Percentiles rank a stretch among this genome's conserved stretches.
phyloP scores from a whole-genome alignment of 2,113 vertebrate species.

The Myiopsitta monachus region DNA sequence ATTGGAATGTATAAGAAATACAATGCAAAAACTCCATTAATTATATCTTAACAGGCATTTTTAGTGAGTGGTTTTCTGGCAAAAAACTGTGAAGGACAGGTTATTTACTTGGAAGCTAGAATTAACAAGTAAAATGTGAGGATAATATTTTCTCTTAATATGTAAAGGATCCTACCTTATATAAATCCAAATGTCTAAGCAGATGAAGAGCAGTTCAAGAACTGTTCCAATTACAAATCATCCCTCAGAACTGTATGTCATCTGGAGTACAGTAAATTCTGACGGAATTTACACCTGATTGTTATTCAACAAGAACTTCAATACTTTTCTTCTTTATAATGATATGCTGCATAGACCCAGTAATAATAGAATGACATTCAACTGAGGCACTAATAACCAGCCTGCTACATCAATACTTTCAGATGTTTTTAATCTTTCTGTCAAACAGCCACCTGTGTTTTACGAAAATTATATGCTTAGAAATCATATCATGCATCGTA shows the following conservation, averaged over 20 bases:
- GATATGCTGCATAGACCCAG: neutral
- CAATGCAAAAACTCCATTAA: neutral
- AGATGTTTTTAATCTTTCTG: neutral
- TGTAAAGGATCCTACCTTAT: neutral
- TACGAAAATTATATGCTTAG: neutral
- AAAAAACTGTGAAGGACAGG: neutral
- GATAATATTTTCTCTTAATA: neutral
- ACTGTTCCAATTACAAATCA: neutral
- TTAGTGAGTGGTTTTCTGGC: neutral
- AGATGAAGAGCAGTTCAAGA: neutral
- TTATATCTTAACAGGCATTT: neutral
- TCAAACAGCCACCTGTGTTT: neutral
- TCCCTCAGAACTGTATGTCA: neutral
- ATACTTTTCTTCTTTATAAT: neutral
- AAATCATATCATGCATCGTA: neutral
- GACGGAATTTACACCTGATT: neutral
- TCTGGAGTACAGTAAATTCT: neutral
- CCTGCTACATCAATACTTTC: neutral
- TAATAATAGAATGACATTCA: neutral
- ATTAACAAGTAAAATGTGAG: neutral
- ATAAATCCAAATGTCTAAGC: neutral
- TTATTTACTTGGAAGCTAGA: neutral
- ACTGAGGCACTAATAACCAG: neutral
- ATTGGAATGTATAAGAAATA: neutral
- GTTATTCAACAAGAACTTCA: neutral